Percentiles rank a stretch among this genome's conserved stretches.
phyloP scores from a whole-genome alignment of 92 coral and sea anemone species.

The Phenganax subtilis region DNA sequence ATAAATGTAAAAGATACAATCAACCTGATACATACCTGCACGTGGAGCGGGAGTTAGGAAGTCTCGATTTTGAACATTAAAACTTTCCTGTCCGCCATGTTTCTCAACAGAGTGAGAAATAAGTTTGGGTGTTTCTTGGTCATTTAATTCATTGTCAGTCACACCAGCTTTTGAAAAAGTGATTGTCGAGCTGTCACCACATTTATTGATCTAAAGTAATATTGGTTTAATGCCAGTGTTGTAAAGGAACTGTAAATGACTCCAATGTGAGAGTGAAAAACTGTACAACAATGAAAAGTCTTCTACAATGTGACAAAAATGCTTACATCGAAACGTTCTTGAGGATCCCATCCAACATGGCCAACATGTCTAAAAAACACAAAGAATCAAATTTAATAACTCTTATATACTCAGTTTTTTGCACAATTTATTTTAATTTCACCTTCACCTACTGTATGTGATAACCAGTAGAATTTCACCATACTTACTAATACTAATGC shows the following conservation, averaged over 20 bases:
- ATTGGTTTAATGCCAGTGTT: not conserved
- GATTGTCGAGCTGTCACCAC: slow-evolving; percentile 75
- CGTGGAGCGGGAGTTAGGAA: slow-evolving; percentile 48
- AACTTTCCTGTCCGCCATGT: slow-evolving; percentile 88
- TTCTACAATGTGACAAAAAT: not conserved
- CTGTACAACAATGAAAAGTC: not conserved
- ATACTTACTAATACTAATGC: no score
- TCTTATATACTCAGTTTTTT: no score
- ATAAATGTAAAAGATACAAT: no score
- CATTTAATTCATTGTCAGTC: slow-evolving; percentile 67
- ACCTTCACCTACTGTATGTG: no score
- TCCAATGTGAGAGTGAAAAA: not conserved
- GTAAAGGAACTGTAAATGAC: not conserved
- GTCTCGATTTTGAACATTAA: slow-evolving; percentile 51
- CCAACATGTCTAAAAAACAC: slow-evolving; percentile 73
- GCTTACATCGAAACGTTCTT: slow-evolving; percentile 97
- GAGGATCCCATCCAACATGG: slow-evolving; percentile 98
- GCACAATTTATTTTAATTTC: no score
- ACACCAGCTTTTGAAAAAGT: slow-evolving; percentile 71
- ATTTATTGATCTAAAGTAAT: slow-evolving; percentile 44
- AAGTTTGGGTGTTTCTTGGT: slow-evolving; percentile 72
- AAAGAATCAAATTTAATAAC: not conserved
- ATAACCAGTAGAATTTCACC: no score
- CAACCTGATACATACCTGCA: slow-evolving; percentile 32
- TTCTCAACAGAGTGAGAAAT: slow-evolving; percentile 89